Base-by-base conservation (phyloP, 2,888 invertebrate species). In the Platerodrilus igneus region DNA sequence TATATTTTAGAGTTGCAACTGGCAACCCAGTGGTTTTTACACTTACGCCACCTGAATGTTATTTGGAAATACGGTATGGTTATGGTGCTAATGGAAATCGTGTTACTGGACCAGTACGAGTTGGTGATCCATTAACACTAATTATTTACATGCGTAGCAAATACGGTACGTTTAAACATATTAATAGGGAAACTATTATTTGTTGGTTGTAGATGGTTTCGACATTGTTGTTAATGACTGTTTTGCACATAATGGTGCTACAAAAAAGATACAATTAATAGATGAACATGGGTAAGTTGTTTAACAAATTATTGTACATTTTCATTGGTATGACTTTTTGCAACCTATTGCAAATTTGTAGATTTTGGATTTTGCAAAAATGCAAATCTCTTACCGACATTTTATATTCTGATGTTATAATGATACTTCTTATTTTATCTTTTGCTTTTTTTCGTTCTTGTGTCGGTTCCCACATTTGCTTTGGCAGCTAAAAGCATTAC, bases 181-280 rank as follows among this genome's bases (percentile, higher is more conserved):
- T n/a, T n/a, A n/a, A n/a, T n/a, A n/a, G n/a, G n/a, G n/a, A n/a
- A n/a, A n/a, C n/a, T n/a, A n/a, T n/a, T n/a, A n/a, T n/a, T n/a
- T n/a, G 18, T 46, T 45, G 25, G 46, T 69, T 75, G 45, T 71
- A 92, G 91, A 92, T 68, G 93, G 92, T 32, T 93, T 93, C 62
- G 93, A 93, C 64, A 91, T 93, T 55, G 90, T 92, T 18, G 92
- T 93, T 14, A 93, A 91, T 63, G 92, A 93, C 66, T 93, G 93
- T 64, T 90, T 81, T 63, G 93, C 93, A 0, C 93, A 93, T 66
- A 93, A 93, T 68, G 93, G 93, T 26, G 93, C 89, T 6, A 86
- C 86, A 37, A 93, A 93, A 65, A 80, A 84, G 57, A 91, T 93
- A 56, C 90, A 91, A 62, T 76, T 93, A 23, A 93, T 93, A 51